Percentiles rank a stretch among this genome's conserved stretches.
Conservation (phyloP, 35 echinoderm and acorn worm genomes). For the Hemicentrotus pulcherrimus region DNA sequence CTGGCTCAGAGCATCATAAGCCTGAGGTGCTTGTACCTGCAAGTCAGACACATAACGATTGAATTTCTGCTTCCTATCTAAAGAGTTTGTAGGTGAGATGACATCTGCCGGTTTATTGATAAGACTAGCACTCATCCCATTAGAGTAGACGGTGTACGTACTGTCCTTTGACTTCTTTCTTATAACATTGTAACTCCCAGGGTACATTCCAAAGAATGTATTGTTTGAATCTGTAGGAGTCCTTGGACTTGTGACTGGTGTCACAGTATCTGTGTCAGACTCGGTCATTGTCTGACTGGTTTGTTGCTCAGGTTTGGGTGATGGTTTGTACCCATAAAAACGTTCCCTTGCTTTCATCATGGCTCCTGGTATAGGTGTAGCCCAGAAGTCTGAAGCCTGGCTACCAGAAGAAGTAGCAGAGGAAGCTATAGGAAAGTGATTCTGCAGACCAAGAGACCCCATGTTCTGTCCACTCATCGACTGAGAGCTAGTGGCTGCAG, state of each 20-base stretch:
- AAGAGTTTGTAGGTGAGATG: conserved; percentile 48
- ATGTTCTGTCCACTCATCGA: not conserved
- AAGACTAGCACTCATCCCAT: conserved; percentile 43
- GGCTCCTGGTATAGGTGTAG: conserved; percentile 33
- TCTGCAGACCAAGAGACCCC: not conserved
- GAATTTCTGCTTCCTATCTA: conserved; percentile 58
- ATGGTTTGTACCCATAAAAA: conserved; percentile 33
- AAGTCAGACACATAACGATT: conserved; percentile 59
- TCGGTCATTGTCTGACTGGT: not conserved
- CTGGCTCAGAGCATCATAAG: conserved; percentile 52
- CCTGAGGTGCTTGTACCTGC: conserved; percentile 61
- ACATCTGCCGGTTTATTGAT: conserved; percentile 44
- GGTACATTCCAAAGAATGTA: conserved; percentile 76
- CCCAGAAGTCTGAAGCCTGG: conserved; percentile 39
- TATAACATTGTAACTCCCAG: conserved; percentile 81
- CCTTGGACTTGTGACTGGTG: conserved; percentile 24
- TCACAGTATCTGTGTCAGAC: conserved; percentile 30
- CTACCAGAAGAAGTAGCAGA: not conserved
- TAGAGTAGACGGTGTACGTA: conserved; percentile 41
- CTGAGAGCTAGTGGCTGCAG: not conserved
- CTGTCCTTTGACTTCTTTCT: conserved; percentile 63
- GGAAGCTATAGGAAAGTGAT: not conserved
- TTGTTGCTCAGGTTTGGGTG: not conserved
- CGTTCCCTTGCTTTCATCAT: conserved; percentile 49
- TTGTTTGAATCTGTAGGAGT: not conserved